A percentile compares a stretch with the other conserved stretches of the same genome.
phyloP scores from a whole-genome alignment of 2,888 invertebrate genomes.

The Tridacna crocea region DNA sequence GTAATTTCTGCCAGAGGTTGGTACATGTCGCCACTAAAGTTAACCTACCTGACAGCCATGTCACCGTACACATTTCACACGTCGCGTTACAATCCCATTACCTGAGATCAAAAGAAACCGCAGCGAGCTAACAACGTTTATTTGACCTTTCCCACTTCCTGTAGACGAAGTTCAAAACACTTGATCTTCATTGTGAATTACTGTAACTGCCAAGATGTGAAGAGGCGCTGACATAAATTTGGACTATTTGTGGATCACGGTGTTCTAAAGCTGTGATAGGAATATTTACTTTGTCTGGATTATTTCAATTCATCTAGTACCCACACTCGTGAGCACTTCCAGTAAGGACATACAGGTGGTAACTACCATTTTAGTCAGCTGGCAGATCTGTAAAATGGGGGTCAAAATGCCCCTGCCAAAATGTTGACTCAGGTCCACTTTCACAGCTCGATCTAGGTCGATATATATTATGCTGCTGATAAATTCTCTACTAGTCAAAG shows the following conservation, averaged over 20 bases:
- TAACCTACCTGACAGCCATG: constrained; percentile 11
- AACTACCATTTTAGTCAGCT: not conserved
- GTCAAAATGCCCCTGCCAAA: no score
- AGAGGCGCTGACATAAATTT: constrained; percentile 24
- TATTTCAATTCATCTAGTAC: not conserved
- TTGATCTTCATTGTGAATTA: constrained; percentile 22
- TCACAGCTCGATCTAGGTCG: no score
- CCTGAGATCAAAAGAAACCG: constrained; percentile 19
- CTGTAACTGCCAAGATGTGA: constrained; percentile 7
- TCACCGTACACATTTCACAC: constrained; percentile 20
- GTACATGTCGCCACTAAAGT: constrained; percentile 8
- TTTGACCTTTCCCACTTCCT: constrained; percentile 16
- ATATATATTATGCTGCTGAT: no score
- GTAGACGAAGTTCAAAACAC: constrained; percentile 27
- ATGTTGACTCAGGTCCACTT: no score
- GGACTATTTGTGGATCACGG: not conserved
- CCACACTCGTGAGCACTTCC: not conserved
- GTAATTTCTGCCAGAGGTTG: constrained; percentile 7
- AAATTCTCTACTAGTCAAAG: no score
- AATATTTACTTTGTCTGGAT: not conserved
- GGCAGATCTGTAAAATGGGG: no score
- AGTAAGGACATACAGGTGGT: not conserved
- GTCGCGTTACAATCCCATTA: constrained; percentile 22
- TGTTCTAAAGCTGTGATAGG: not conserved
- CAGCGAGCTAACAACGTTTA: constrained; percentile 8